phyloP scores from a whole-genome alignment of 2,113 vertebrate genomes.

The Pedetes capensis region DNA sequence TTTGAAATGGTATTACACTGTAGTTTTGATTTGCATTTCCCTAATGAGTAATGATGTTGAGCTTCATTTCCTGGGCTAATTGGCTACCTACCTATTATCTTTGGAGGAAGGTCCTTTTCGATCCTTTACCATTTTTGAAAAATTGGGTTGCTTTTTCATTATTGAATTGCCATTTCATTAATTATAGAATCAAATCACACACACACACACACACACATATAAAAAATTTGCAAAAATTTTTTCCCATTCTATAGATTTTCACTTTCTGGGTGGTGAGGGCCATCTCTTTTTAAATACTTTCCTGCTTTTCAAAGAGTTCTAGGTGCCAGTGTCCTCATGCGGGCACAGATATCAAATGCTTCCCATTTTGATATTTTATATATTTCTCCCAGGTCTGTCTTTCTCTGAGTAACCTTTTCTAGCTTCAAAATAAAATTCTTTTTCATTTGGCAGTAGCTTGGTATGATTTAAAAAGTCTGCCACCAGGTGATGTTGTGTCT shows the following conservation, averaged over 20 bases:
- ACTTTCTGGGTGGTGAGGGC: background rate
- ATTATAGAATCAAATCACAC: too few relatives aligned
- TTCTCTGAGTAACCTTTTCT: background rate
- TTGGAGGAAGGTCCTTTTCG: background rate
- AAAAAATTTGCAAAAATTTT: background rate
- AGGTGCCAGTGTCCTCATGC: background rate
- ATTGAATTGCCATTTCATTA: background rate
- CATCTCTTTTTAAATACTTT: background rate
- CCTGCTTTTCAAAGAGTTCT: background rate
- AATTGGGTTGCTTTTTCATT: background rate
- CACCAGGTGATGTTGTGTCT: background rate
- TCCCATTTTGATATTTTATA: background rate
- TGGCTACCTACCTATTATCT: background rate
- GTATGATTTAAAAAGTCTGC: background rate
- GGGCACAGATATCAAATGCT: background rate
- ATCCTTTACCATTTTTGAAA: conserved; percentile 18
- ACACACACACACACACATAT: too few relatives aligned
- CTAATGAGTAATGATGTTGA: background rate
- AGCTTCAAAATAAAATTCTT: background rate
- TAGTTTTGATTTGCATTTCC: conserved; percentile 26
- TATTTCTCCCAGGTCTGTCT: background rate
- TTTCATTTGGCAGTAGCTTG: background rate
- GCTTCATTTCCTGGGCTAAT: background rate
- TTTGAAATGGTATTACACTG: background rate
- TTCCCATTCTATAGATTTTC: background rate